These are phyloP conservation scores for Sebastes cheni DNA, from an alignment of 2,797 vertebrate genomes.

Conservation along the genomic window DNA sequence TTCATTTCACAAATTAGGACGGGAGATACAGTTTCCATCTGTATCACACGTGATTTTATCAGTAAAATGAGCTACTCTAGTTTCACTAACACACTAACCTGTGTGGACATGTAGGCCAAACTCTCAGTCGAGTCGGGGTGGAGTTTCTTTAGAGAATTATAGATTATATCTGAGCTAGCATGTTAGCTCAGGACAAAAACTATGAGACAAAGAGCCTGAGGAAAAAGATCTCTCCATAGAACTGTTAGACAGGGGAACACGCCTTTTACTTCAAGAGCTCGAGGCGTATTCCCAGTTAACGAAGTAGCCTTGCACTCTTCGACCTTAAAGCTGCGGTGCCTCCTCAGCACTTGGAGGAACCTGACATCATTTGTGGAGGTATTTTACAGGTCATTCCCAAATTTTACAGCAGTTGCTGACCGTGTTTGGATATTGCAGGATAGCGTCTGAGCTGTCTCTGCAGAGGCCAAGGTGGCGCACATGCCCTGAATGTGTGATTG, in stretches of 20 bases:
- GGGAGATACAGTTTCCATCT: background rate
- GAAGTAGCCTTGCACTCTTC: slow-evolving; percentile 15
- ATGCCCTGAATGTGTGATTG: slow-evolving; percentile 33
- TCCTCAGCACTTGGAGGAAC: slow-evolving; percentile 38
- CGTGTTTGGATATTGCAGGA: slow-evolving; percentile 43
- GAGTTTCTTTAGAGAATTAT: background rate
- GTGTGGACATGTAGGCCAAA: slow-evolving; percentile 3
- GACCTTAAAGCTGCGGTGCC: slow-evolving; percentile 12
- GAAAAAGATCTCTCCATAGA: too few relatives aligned
- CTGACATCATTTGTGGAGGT: slow-evolving; percentile 55
- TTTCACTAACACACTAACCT: background rate
- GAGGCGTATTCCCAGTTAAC: slow-evolving; percentile 30
- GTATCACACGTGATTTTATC: background rate
- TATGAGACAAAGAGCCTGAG: background rate
- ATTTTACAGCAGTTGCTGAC: slow-evolving; percentile 43
- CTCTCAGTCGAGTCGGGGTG: background rate
- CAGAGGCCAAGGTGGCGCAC: slow-evolving; percentile 28
- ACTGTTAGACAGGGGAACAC: too few relatives aligned
- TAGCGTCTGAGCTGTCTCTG: slow-evolving; percentile 17
- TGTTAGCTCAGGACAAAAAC: background rate
- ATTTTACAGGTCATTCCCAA: slow-evolving; percentile 53
- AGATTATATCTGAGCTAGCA: background rate
- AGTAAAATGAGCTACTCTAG: background rate
- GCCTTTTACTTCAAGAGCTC: background rate
- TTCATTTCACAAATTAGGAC: background rate